Evolutionary conservation across 2,888 invertebrate species (phyloP).

Genomic region (Eulithis testata): DNA sequence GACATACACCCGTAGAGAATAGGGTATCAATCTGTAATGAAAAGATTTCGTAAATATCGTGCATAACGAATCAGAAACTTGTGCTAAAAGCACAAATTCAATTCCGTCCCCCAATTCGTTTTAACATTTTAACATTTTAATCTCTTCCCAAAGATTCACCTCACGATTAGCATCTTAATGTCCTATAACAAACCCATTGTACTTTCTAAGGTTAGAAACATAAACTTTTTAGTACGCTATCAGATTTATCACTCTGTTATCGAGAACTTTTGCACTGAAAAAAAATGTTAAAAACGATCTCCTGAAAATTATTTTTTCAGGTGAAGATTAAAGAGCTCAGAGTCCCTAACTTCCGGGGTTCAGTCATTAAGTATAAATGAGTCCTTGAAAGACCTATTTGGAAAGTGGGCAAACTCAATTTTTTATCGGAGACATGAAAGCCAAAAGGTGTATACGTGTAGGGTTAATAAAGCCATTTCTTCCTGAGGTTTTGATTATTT

Average conservation of each 20-base stretch:
- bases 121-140: constrained; percentile 9
- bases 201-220: constrained; percentile 32
- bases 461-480: not conserved
- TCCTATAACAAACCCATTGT: constrained; percentile 22
- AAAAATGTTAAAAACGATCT: constrained; percentile 44
- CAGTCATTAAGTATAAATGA: constrained; percentile 44
- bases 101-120: constrained; percentile 11
- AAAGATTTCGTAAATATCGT: no score
- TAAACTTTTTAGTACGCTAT: constrained; percentile 38
- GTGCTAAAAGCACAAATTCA: not conserved
- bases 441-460: constrained; percentile 15
- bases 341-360: constrained; percentile 38
- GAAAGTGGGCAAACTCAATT: constrained; percentile 25
- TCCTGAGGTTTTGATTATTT: not conserved
- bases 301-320: constrained; percentile 47
- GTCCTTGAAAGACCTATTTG: constrained; percentile 38
- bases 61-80: no score
- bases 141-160: constrained; percentile 15
- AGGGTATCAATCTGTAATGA: no score
- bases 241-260: constrained; percentile 50
- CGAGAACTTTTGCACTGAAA: constrained; percentile 42
- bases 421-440: constrained; percentile 29
- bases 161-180: constrained; percentile 8
- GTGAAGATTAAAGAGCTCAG: constrained; percentile 46
- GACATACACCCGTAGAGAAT: no score